phyloP scores from a whole-genome alignment of 1,140 invertebrate species.

The Colletes gigas region DNA sequence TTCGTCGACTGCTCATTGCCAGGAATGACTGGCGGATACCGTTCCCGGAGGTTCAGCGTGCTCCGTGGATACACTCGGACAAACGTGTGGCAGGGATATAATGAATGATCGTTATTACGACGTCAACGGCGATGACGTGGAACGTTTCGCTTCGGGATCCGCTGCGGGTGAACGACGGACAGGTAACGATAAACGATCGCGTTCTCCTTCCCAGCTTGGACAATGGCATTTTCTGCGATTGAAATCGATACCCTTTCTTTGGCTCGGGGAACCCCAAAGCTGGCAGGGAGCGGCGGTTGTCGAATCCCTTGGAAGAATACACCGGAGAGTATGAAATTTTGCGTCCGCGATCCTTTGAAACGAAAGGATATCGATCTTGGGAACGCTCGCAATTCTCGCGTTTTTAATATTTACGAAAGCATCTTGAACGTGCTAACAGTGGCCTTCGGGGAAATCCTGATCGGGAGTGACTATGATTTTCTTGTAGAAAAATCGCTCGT shows the following conservation, averaged over 20 bases:
- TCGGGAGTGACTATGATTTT: too few relatives aligned
- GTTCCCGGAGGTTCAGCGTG: constrained; percentile 11
- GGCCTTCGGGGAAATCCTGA: too few relatives aligned
- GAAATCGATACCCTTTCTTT: constrained; percentile 17
- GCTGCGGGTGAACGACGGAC: not conserved
- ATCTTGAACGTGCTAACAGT: too few relatives aligned
- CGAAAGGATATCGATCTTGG: too few relatives aligned
- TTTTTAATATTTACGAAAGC: too few relatives aligned
- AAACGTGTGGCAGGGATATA: constrained; percentile 59
- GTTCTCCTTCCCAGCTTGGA: not conserved
- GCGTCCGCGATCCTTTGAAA: too few relatives aligned
- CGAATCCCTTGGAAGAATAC: too few relatives aligned
- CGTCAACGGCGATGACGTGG: constrained; percentile 26
- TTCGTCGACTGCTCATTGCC: constrained; percentile 62
- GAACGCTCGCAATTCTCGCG: too few relatives aligned
- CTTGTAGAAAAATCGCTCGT: too few relatives aligned
- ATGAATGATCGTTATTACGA: constrained; percentile 65
- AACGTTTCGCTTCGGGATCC: not conserved
- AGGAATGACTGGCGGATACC: constrained; percentile 68
- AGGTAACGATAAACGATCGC: constrained; percentile 1
- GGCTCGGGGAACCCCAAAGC: not conserved
- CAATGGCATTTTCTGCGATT: not conserved
- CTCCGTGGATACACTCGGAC: not conserved
- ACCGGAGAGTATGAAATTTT: too few relatives aligned
- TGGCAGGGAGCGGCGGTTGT: not conserved